phyloP scores from a whole-genome alignment of 2,113 vertebrate genomes.

The Microcebus ravelobensis region DNA sequence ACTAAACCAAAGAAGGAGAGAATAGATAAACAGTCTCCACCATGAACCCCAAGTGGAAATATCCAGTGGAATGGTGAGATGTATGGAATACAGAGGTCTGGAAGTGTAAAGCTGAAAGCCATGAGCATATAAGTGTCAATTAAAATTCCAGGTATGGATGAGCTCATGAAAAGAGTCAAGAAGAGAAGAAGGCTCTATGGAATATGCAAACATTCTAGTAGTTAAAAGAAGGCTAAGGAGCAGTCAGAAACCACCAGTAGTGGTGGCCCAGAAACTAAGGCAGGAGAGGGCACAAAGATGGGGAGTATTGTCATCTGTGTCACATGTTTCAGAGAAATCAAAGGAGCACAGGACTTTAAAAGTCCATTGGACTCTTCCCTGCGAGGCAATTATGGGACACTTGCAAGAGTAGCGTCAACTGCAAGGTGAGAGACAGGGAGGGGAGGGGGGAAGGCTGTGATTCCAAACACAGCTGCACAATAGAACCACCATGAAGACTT shows the following conservation, averaged over 20 bases:
- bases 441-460: not conserved
- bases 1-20: not conserved
- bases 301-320: not conserved
- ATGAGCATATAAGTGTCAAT: not conserved
- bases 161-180: not conserved
- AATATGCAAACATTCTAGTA: not conserved
- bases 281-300: not conserved
- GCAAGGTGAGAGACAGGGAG: not conserved
- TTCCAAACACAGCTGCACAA: not conserved
- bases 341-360: not conserved
- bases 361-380: not conserved
- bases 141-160: not conserved
- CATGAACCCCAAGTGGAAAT: not conserved
- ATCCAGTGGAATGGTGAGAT: not conserved
- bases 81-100: not conserved
- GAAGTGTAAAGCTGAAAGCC: not conserved
- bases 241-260: not conserved
- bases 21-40: not conserved
- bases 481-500: not conserved
- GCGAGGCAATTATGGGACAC: not conserved
- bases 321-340: not conserved
- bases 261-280: not conserved
- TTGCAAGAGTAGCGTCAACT: not conserved
- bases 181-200: not conserved
- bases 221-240: not conserved